Evolutionary conservation across 2,113 vertebrate species (phyloP).

Genomic region (Myrmecophaga tridactyla): DNA sequence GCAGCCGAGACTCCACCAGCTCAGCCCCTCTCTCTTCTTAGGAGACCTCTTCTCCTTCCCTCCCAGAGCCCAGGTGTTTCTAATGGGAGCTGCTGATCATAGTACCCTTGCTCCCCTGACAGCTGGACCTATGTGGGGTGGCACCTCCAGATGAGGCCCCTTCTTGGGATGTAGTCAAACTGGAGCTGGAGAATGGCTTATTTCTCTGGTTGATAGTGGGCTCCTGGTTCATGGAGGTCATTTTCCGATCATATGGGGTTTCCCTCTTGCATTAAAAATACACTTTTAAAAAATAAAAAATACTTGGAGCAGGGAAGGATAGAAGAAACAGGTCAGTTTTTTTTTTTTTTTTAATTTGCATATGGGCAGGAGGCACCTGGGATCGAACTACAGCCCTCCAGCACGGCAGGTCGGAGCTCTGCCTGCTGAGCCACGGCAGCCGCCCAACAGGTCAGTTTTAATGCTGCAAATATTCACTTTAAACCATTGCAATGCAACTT

Average conservation of each 20-base stretch:
- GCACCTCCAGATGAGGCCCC: not conserved
- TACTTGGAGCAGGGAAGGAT: not conserved
- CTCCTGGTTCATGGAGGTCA: not conserved
- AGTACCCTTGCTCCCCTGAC: not conserved
- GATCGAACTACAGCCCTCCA: no score
- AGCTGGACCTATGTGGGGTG: rapidly evolving
- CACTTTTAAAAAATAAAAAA: not conserved
- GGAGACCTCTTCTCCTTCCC: not conserved
- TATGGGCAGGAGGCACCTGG: no score
- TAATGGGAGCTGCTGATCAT: not conserved
- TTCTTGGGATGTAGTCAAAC: not conserved
- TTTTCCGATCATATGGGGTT: not conserved
- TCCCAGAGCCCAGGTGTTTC: not conserved
- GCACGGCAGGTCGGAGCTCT: no score
- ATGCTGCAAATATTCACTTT: not conserved
- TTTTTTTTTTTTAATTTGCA: no score
- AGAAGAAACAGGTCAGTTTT: not conserved
- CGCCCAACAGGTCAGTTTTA: not conserved
- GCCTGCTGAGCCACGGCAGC: no score
- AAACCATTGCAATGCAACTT: not conserved
- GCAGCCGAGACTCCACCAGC: not conserved
- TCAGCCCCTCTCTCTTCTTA: not conserved
- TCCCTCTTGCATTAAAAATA: not conserved
- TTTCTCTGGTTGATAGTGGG: not conserved
- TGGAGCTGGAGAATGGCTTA: not conserved